Conservation (phyloP, 2,888 invertebrate species). For the Zhengitettix transpicula region DNA sequence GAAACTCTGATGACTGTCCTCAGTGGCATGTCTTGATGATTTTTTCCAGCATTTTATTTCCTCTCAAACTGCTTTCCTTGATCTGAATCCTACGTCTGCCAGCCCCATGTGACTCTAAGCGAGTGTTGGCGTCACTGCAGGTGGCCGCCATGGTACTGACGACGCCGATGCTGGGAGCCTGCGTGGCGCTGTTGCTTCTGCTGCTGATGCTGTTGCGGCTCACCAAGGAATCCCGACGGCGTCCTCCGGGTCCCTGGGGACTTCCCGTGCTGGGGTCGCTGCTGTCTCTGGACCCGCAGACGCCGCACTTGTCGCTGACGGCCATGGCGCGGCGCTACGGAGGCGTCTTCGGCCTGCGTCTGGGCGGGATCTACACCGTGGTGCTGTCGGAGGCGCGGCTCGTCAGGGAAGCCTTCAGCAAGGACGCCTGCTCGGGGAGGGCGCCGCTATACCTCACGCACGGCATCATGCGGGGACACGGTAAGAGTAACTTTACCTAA, state of each 20-base stretch:
- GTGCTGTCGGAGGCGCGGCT: slow-evolving; percentile 58
- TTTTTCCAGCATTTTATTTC: too few relatives aligned
- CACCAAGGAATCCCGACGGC: slow-evolving; percentile 35
- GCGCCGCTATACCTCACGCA: slow-evolving; percentile 73
- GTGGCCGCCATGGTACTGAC: neutral
- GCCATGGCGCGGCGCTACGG: slow-evolving; percentile 42
- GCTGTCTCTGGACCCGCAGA: slow-evolving; percentile 47
- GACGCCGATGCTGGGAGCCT: neutral
- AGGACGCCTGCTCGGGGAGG: slow-evolving; percentile 54
- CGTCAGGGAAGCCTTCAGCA: slow-evolving; percentile 53
- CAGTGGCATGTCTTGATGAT: too few relatives aligned
- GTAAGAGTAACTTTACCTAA: slow-evolving; percentile 37
- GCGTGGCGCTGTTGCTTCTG: neutral
- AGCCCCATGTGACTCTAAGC: too few relatives aligned
- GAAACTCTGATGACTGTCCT: too few relatives aligned
- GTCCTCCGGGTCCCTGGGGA: slow-evolving; percentile 83
- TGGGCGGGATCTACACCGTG: slow-evolving; percentile 62
- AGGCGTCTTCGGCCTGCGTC: slow-evolving; percentile 48
- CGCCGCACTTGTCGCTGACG: slow-evolving; percentile 57
- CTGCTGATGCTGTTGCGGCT: neutral
- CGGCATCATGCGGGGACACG: slow-evolving; percentile 74
- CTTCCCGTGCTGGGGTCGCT: slow-evolving; percentile 70
- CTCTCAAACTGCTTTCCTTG: too few relatives aligned
- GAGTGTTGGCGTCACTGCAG: too few relatives aligned
- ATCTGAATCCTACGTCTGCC: too few relatives aligned